These are phyloP conservation scores for Cecidostiba fungosa DNA, from an alignment of 2,888 invertebrate genomes.

Conservation along the genomic window DNA sequence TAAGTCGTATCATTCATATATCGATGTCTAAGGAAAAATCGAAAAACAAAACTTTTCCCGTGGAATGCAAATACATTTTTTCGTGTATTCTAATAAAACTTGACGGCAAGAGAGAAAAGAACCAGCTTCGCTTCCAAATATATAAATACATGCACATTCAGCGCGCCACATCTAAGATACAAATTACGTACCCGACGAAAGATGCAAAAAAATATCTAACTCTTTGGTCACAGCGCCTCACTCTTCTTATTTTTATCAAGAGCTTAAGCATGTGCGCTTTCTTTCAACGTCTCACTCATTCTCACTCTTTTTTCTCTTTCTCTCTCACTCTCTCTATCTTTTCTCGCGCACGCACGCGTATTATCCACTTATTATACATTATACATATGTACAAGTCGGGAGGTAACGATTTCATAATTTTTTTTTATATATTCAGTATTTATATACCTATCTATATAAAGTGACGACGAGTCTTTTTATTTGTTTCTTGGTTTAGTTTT, in stretches of 20 bases:
- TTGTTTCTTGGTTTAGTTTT: slow-evolving; percentile 35
- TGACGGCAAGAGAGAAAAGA: slow-evolving; percentile 53
- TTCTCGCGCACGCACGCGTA: slow-evolving; percentile 6
- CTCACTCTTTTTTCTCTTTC: slow-evolving; percentile 13
- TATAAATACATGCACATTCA: slow-evolving; percentile 40
- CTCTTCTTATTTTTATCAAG: slow-evolving; percentile 22
- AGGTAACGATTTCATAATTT: slow-evolving; percentile 61
- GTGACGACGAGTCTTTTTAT: slow-evolving; percentile 49
- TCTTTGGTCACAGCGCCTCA: slow-evolving; percentile 54
- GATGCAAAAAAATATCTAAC: slow-evolving; percentile 49
- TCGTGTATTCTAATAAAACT: slow-evolving; percentile 34
- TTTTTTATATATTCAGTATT: slow-evolving; percentile 46
- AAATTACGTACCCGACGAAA: slow-evolving; percentile 49
- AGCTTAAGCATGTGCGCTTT: slow-evolving; percentile 49
- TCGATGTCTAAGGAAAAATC: neutral
- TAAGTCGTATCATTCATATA: neutral
- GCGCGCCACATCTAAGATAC: slow-evolving; percentile 30
- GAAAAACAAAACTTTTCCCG: slow-evolving; percentile 16
- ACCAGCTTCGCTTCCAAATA: slow-evolving; percentile 42
- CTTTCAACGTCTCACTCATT: slow-evolving; percentile 39
- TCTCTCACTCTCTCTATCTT: slow-evolving; percentile 21
- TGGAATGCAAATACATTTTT: slow-evolving; percentile 47
- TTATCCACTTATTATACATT: slow-evolving; percentile 60
- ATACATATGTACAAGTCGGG: slow-evolving; percentile 63
- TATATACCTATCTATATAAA: slow-evolving; percentile 59